Evolutionary conservation across 2,797 vertebrate species (phyloP), one percentile per base, ranked within the genome.

Genomic region (Synaphobranchus kaupii): DNA sequence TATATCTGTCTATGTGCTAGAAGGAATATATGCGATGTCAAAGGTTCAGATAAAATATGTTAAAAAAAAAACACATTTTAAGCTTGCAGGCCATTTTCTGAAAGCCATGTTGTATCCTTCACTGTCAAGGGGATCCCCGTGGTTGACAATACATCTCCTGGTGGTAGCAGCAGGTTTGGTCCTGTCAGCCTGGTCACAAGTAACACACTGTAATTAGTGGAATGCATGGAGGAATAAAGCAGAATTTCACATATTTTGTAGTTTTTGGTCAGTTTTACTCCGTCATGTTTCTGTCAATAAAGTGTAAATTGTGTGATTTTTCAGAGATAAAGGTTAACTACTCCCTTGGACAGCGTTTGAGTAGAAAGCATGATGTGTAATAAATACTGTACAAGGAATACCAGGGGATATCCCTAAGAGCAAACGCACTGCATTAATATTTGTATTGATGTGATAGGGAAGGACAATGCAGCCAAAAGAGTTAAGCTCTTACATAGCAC

Each of bases 351-450:
- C 28, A 68, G 25, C 56, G 9, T 68, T 68, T 68, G 63, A 68
- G 25, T 9, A 28, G 63, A 25, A 68, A 68, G 56, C n/a, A 31
- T 34, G 68, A 71, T 31, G 68, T 13, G 3, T 71, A 31, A 71
- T 71, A 71, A 71, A 71, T 71, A 34, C 68, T 71, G 28, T 12
- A 71, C 28, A 10, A 71, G n/a, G 12, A 31, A 71, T 34, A 34
- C 28, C 68, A 13, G n/a, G 68, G 68, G 68, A 31, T 31, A 71
- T 12, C 68, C 68, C 28, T 93, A 91, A 93, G 71, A 88, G 20
- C 52, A 22, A 89, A 90, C 34, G 9, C 2, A 83, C 92, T 90
- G 90, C 92, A 93, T 92, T 95, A 94, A 93, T 92, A 95, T 94
- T 93, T 91, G 92, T 94, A 93, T 87, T 93, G 78, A 93, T 95